Evolutionary conservation across 2,113 vertebrate species (phyloP), one percentile per base, ranked within the genome.

Genomic region (Zonotrichia leucophrys): DNA sequence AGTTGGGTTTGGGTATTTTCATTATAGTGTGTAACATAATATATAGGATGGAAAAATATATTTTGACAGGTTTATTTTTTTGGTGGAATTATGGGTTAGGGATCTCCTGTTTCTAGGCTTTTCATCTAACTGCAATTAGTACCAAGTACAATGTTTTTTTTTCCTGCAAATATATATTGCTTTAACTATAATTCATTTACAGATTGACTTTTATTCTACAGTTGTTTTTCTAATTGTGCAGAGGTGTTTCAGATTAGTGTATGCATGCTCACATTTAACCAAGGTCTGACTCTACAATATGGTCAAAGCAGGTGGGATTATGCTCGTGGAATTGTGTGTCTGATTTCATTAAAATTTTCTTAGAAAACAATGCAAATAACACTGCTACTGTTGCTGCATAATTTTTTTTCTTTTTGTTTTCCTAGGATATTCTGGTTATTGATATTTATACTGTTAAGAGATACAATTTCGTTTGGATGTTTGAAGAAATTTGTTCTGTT

Each of bases 181-280:
- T 81, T 87, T 60, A 68, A 9, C 14, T 67, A 5, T 37, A 60
- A 41, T 30, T 52, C 1, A 35, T 75, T 86, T 89, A 2, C 15
- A 44, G 30, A 22, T 6, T 72, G 17, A 21, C 20, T 75, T 67
- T 60, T 52, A 27, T 52, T 37, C 7, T 58, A 37, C 5, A 30
- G 24, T 66, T 33, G 62, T 33, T 69, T 76, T 53, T 72, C 12
- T 52, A 59, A 58, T 28, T 68, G 13, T 72, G 28, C 3, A n/a
- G 63, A 31, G 37, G 30, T 12, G 24, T 75, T 78, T 90, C 42
- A 67, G 66, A 46, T 50, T 52, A 63, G 6, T n/a, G 7, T 3
- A 1, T 39, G 13, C 11, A n/a, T 68, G 9, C 3, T 87, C 0
- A 0, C 10, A 2, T 59, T 52, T 59, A 25, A 59, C 11, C 15